Evolutionary conservation across 1,140 invertebrate genomes (phyloP).

Genomic region (Trichonephila clavata): DNA sequence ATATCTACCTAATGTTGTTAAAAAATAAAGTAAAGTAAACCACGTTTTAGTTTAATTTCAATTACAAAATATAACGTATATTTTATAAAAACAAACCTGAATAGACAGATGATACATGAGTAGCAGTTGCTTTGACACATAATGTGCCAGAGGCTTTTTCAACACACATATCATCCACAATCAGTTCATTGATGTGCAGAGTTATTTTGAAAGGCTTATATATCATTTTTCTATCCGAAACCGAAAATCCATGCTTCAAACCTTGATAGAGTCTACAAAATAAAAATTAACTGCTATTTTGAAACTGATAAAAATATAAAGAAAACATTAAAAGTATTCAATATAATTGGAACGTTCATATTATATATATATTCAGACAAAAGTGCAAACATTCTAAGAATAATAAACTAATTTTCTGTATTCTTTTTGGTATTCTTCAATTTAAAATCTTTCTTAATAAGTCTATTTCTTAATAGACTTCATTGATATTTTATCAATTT

Average conservation of each 20-base stretch:
- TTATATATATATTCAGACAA: no score
- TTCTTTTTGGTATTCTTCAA: no score
- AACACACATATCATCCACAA: slow-evolving; percentile 75
- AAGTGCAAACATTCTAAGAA: no score
- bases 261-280: slow-evolving; percentile 83
- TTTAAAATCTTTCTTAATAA: no score
- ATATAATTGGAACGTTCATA: not conserved
- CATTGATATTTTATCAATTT: no score
- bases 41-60: no score
- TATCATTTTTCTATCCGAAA: slow-evolving; percentile 84
- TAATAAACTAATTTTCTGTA: no score
- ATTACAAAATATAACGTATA: not conserved
- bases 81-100: slow-evolving; percentile 84
- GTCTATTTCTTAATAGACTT: no score
- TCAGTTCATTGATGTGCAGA: slow-evolving; percentile 82
- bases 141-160: slow-evolving; percentile 70
- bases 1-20: not conserved
- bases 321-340: not conserved
- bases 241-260: slow-evolving; percentile 84
- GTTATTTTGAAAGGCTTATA: slow-evolving; percentile 89
- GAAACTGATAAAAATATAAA: slow-evolving; percentile 30
- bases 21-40: no score
- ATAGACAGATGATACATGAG: slow-evolving; percentile 88
- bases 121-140: slow-evolving; percentile 86
- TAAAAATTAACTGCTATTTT: slow-evolving; percentile 43